Evolutionary conservation across 92 coral and sea anemone species (phyloP).

Genomic region (Desmophyllum pertusum): DNA sequence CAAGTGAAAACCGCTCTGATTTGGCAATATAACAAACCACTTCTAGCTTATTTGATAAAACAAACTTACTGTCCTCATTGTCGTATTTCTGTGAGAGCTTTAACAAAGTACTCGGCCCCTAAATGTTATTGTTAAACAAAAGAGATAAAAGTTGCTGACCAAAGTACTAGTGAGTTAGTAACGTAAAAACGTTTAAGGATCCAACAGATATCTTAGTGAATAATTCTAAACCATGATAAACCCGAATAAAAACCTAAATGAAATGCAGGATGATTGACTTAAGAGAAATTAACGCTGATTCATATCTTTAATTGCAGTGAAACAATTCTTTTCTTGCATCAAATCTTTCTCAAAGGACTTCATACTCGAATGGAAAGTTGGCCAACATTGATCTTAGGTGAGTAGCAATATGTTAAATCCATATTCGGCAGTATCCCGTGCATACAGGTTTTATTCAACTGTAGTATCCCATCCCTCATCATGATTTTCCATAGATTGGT

Average conservation of each 20-base stretch:
- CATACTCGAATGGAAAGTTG: constrained; percentile 98
- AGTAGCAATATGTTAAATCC: too few relatives aligned
- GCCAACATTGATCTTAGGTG: constrained; percentile 96
- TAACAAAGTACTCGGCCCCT: neutral
- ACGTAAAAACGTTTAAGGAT: neutral
- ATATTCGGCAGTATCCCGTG: too few relatives aligned
- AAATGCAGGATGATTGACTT: neutral
- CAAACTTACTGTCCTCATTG: neutral
- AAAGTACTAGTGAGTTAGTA: neutral
- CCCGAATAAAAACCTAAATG: neutral
- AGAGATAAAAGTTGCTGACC: neutral
- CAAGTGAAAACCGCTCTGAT: too few relatives aligned
- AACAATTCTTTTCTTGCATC: constrained; percentile 94
- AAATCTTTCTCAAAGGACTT: constrained; percentile 97
- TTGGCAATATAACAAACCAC: neutral
- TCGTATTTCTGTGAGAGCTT: neutral
- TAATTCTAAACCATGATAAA: neutral
- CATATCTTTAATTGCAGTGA: constrained; percentile 64
- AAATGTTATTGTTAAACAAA: neutral
- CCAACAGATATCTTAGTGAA: neutral
- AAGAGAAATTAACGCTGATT: neutral
- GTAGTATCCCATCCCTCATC: too few relatives aligned
- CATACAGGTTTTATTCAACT: too few relatives aligned
- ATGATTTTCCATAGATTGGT: too few relatives aligned
- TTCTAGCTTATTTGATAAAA: neutral